Conservation (phyloP, 1,140 invertebrate genomes). For the Drosophila arawakana region DNA sequence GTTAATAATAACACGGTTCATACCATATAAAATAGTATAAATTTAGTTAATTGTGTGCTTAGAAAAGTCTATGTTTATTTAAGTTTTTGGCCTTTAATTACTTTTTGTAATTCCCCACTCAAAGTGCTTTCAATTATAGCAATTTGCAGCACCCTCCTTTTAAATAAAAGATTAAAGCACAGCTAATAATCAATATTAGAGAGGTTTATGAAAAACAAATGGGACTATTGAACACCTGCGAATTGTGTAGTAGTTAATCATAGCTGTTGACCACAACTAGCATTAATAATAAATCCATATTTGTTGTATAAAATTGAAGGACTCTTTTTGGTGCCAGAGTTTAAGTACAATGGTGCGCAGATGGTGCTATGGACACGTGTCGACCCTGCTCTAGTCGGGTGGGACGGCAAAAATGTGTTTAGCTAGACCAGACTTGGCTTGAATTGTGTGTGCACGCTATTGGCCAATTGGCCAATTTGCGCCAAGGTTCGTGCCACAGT, state of each 20-base stretch:
- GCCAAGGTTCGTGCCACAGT: constrained; percentile 8
- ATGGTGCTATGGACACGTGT: constrained; percentile 27
- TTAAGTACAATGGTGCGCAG: background rate
- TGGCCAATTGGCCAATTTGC: constrained; percentile 22
- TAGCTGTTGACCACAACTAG: constrained; percentile 3
- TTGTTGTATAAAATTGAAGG: constrained; percentile 17
- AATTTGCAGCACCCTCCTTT: background rate
- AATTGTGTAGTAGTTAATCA: constrained; percentile 9
- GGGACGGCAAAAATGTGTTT: background rate
- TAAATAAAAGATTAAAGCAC: too few relatives aligned
- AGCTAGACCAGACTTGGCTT: background rate
- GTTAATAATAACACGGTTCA: too few relatives aligned
- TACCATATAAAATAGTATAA: too few relatives aligned
- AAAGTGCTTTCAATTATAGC: background rate
- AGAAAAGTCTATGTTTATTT: too few relatives aligned
- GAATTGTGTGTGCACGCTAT: constrained; percentile 24
- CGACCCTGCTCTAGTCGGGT: background rate
- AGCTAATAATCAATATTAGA: constrained; percentile 55
- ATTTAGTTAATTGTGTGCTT: too few relatives aligned
- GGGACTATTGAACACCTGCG: constrained; percentile 10
- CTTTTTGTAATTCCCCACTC: background rate
- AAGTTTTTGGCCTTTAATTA: background rate
- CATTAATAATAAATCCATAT: background rate
- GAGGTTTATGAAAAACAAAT: constrained; percentile 12
- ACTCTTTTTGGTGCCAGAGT: background rate